A percentile compares a stretch with the other conserved stretches of the same genome.
Evolutionary conservation across 2,797 vertebrate species (phyloP).

Genomic region (Etheostoma nigrum): DNA sequence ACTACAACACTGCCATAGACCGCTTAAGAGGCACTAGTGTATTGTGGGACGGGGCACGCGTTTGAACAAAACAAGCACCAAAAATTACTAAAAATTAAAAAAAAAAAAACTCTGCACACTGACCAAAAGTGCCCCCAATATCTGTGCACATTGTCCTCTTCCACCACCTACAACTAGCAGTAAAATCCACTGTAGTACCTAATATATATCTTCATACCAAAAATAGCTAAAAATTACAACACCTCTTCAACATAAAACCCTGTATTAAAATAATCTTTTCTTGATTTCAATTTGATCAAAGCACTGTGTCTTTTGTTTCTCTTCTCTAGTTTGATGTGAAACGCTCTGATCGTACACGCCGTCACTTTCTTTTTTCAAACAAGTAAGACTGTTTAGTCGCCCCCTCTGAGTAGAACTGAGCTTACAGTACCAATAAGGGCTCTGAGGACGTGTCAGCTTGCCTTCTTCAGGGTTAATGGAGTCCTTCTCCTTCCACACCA

Average conservation of each 20-base stretch:
- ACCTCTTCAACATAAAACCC: slow-evolving; percentile 82
- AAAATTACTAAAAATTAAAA: background rate
- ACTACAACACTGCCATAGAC: slow-evolving; percentile 53
- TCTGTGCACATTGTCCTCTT: slow-evolving; percentile 69
- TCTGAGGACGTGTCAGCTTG: slow-evolving; percentile 64
- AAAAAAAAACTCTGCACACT: slow-evolving; percentile 54
- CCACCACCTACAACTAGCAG: slow-evolving; percentile 71
- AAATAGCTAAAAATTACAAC: slow-evolving; percentile 76
- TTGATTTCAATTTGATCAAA: slow-evolving; percentile 72
- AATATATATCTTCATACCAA: slow-evolving; percentile 84
- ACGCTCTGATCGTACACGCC: slow-evolving; percentile 49
- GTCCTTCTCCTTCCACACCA: slow-evolving; percentile 45
- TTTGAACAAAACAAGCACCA: slow-evolving; percentile 9
- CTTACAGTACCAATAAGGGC: slow-evolving; percentile 60
- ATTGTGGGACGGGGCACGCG: slow-evolving; percentile 34
- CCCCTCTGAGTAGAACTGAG: slow-evolving; percentile 64
- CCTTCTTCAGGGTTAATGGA: slow-evolving; percentile 66
- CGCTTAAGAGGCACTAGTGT: slow-evolving; percentile 62
- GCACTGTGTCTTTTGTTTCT: slow-evolving; percentile 65
- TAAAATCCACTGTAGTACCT: slow-evolving; percentile 82
- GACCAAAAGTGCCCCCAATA: slow-evolving; percentile 52
- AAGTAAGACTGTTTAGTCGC: slow-evolving; percentile 56
- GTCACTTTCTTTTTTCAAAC: slow-evolving; percentile 37
- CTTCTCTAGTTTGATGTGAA: slow-evolving; percentile 62
- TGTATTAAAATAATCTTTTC: slow-evolving; percentile 79